Conservation (phyloP, 23 tunicate genomes). For the Diplosoma virens region DNA sequence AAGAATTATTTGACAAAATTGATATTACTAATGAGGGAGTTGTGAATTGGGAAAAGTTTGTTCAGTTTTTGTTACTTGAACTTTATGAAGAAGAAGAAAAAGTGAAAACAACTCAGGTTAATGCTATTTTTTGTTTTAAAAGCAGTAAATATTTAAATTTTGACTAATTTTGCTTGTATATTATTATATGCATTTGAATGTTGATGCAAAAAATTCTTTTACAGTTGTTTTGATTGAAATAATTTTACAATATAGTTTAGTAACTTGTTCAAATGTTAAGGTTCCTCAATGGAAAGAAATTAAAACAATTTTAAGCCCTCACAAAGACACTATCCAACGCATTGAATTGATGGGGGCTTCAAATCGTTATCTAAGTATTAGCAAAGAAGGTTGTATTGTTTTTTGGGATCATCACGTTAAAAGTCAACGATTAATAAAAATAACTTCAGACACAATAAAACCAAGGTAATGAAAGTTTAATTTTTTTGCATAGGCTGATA, state of each 20-base stretch:
- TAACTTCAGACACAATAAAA: slow-evolving; percentile 67
- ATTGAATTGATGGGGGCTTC: slow-evolving; percentile 55
- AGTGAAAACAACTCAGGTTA: slow-evolving; percentile 87
- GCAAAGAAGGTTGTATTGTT: slow-evolving; percentile 87
- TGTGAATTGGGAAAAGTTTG: slow-evolving; percentile 85
- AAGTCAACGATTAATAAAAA: slow-evolving; percentile 48
- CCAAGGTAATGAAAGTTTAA: slow-evolving; percentile 35
- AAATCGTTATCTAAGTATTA: slow-evolving; percentile 72
- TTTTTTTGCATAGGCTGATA: no score
- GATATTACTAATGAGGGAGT: slow-evolving; percentile 80
- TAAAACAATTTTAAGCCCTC: slow-evolving; percentile 66
- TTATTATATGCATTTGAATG: no score
- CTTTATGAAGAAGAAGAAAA: slow-evolving; percentile 95
- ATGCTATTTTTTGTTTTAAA: no score
- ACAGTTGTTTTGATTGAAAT: no score
- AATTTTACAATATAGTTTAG: no score
- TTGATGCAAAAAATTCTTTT: no score
- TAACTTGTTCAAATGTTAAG: no score
- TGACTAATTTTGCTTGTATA: no score
- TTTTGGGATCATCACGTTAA: slow-evolving; percentile 91
- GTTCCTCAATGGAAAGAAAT: slow-evolving; percentile 98
- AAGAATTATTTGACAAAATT: slow-evolving; percentile 85
- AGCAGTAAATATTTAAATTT: no score
- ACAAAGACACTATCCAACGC: slow-evolving; percentile 79
- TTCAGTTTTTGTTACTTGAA: slow-evolving; percentile 80